A percentile compares a stretch with the other conserved stretches of the same genome.
Evolutionary conservation across 2,888 invertebrate genomes (phyloP).

Genomic region (Dorcus parallelipipedus): DNA sequence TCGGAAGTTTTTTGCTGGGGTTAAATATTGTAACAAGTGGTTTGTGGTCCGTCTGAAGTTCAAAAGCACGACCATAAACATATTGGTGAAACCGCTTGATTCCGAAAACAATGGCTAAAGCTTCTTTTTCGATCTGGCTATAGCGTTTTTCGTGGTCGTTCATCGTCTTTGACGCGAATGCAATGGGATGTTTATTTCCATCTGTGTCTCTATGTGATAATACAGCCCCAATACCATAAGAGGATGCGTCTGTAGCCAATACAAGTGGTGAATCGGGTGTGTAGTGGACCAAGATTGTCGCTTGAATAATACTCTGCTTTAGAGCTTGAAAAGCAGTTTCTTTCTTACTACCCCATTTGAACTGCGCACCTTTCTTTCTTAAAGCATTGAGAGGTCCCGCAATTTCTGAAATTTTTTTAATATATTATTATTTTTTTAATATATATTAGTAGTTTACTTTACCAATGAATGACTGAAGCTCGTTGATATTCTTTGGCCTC

Average conservation of each 20-base stretch:
- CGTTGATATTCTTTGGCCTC: background rate
- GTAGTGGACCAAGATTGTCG: background rate
- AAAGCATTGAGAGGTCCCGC: background rate
- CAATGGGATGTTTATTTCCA: background rate
- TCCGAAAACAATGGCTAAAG: constrained; percentile 3
- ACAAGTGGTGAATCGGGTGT: constrained; percentile 5
- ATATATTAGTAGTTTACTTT: no score
- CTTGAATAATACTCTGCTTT: background rate
- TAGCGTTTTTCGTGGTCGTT: constrained; percentile 1
- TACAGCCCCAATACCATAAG: constrained; percentile 5
- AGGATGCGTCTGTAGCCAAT: constrained; percentile 5
- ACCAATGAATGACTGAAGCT: background rate
- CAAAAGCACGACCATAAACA: constrained; percentile 2
- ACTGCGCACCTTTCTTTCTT: background rate
- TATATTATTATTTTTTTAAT: no score
- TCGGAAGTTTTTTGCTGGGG: background rate
- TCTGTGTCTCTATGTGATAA: background rate
- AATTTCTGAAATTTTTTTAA: background rate
- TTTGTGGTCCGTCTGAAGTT: background rate
- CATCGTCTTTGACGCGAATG: constrained; percentile 5
- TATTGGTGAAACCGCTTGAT: constrained; percentile 2
- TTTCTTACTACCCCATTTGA: background rate
- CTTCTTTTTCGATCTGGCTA: constrained; percentile 5
- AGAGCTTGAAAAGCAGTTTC: background rate
- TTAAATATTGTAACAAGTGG: background rate